phyloP scores from a whole-genome alignment of 1,140 invertebrate genomes.

The Orchestia grillus region DNA sequence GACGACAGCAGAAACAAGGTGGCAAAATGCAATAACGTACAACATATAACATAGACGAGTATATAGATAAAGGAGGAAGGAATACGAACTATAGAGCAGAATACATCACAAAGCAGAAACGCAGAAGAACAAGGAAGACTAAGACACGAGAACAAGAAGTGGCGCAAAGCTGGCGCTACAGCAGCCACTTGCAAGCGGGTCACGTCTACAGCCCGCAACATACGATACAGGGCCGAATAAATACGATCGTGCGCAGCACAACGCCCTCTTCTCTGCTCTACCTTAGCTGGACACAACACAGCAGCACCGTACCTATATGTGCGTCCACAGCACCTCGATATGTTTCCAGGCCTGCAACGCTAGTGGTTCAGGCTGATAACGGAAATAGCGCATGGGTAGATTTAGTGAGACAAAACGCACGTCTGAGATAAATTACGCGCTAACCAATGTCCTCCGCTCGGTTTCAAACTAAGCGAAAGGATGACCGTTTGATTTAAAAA shows the following conservation, averaged over 20 bases:
- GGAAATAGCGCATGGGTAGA: background rate
- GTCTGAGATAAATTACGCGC: background rate
- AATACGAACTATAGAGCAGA: background rate
- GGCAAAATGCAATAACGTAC: background rate
- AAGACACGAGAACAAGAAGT: background rate
- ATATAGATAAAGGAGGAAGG: background rate
- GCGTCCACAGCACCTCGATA: background rate
- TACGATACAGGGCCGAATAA: constrained; percentile 47
- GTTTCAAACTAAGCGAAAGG: background rate
- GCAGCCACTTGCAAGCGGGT: constrained; percentile 22
- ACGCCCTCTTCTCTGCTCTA: background rate
- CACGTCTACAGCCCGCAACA: constrained; percentile 21
- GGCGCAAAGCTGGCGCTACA: constrained; percentile 13
- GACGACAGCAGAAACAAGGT: background rate
- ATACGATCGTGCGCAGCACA: constrained; percentile 17
- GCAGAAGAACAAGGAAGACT: background rate
- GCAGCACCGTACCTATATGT: background rate
- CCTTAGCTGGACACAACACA: background rate
- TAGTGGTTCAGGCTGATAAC: background rate
- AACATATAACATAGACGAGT: background rate
- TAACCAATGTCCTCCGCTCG: background rate
- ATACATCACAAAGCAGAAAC: background rate
- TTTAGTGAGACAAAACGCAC: background rate
- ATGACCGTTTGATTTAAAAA: background rate
- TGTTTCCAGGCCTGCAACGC: background rate